Percentiles rank a stretch among this genome's conserved stretches.
These are phyloP conservation scores for Manacus vitellinus DNA, from an alignment of 2,113 vertebrate genomes.

Conservation along the genomic window DNA sequence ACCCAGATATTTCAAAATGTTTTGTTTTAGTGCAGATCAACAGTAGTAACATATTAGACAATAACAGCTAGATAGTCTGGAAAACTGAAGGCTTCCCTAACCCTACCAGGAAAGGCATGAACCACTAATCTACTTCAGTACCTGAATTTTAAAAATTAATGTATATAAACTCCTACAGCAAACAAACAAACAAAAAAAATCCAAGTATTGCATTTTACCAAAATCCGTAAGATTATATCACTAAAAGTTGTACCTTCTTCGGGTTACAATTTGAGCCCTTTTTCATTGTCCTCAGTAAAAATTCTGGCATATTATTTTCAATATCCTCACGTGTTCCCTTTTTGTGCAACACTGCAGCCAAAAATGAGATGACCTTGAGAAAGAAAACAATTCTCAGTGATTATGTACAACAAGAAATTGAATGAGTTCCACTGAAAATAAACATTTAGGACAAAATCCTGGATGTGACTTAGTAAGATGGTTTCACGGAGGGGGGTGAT, in stretches of 20 bases:
- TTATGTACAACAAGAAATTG: neutral
- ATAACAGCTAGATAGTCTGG: neutral
- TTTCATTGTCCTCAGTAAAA: conserved; percentile 84
- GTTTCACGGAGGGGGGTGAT: neutral
- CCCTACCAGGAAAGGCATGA: neutral
- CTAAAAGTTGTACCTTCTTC: conserved; percentile 79
- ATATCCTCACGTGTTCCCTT: conserved; percentile 92
- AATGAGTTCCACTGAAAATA: neutral
- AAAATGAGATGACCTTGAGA: conserved; percentile 90
- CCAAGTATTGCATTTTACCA: neutral
- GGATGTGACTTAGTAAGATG: neutral
- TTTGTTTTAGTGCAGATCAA: neutral
- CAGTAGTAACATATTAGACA: neutral
- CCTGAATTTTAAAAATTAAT: neutral
- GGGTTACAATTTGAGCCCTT: conserved; percentile 60
- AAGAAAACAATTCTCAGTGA: neutral
- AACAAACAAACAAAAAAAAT: neutral
- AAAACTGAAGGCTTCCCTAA: neutral
- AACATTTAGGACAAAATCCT: neutral
- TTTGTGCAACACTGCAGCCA: conserved; percentile 91
- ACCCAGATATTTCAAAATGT: neutral
- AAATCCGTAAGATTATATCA: neutral
- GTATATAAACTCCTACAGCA: neutral
- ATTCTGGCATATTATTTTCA: conserved; percentile 91
- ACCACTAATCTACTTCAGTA: neutral